These are phyloP conservation scores for Dendrolimus houi DNA, from an alignment of 2,888 invertebrate genomes.

Conservation along the genomic window DNA sequence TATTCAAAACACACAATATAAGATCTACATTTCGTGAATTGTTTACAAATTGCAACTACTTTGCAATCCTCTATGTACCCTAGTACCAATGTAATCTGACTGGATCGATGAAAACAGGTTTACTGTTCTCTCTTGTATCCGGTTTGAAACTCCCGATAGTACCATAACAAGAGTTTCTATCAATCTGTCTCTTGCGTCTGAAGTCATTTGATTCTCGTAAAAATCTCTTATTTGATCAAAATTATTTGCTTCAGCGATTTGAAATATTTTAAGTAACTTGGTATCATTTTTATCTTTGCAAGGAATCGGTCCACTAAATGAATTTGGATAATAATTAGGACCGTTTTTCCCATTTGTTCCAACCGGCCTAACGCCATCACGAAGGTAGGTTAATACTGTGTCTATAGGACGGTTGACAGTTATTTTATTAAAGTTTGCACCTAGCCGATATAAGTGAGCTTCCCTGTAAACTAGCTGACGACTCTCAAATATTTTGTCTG, in stretches of 20 bases:
- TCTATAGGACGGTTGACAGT: constrained; percentile 93
- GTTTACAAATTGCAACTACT: too few relatives aligned
- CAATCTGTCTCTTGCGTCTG: constrained; percentile 81
- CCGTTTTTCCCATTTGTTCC: constrained; percentile 86
- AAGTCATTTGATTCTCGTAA: constrained; percentile 84
- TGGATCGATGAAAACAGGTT: constrained; percentile 4
- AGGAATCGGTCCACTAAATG: constrained; percentile 87
- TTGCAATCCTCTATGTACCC: constrained; percentile 5
- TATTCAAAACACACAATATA: too few relatives aligned
- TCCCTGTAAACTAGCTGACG: constrained; percentile 89
- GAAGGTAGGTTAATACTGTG: constrained; percentile 81
- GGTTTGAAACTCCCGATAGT: constrained; percentile 81
- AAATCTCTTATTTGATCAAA: constrained; percentile 86
- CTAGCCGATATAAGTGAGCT: constrained; percentile 88
- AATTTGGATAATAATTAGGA: constrained; percentile 96
- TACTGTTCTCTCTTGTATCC: constrained; percentile 5
- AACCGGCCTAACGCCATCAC: constrained; percentile 86
- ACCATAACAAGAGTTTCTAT: constrained; percentile 85
- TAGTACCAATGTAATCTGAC: constrained; percentile 7
- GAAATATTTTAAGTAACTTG: constrained; percentile 63
- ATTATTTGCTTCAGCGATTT: constrained; percentile 90
- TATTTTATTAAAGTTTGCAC: constrained; percentile 90
- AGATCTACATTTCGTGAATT: too few relatives aligned
- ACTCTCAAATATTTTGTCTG: constrained; percentile 90
- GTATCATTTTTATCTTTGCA: constrained; percentile 73